Evolutionary conservation across 1,140 invertebrate genomes (phyloP), one percentile per base, ranked within the genome.

Genomic region (Hesperophylax magnus): DNA sequence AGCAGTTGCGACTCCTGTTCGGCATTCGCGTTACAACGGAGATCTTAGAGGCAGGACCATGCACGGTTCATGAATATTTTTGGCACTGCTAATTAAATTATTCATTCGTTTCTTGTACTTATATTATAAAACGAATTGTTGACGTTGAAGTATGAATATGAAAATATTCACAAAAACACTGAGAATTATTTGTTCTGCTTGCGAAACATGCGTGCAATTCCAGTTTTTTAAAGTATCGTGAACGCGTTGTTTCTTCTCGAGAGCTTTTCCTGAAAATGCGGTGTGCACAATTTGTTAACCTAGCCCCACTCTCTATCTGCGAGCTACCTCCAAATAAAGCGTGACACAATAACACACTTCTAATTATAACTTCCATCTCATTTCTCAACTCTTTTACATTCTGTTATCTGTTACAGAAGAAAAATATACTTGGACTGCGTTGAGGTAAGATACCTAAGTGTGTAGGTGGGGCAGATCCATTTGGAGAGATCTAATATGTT

Each of bases 321-420:
- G 6, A 53, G 31, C 65, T 58, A 69, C 72, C 72, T 81, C 80
- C 80, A 81, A 81, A 81, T 81, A 81, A 81, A 81, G 80, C 53
- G 31, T 20, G 71, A 61, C 80, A 54, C 74, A n/a, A 72, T 77
- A 77, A 61, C 76, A 77, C 34, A 53, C 39, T 9, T n/a, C 69
- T 74, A 81, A 17, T 71, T 74, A 81, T 81, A 77, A 17, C 27
- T 31, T 17, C 15, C 79, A 53, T 78, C 52, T 77, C 61, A 69
- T 61, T 52, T 67, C 31, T 58, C 27, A 3, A 18, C 31, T 71
- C 47, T 47, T 9, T 9, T n/a, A 60, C 56, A 15, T 61, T 20
- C 14, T 61, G 18, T 61, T 47, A 47, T 47, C 39, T 47, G 39
- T 47, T 47, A 47, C 39, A 47, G 39, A 47, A 47, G 9, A n/a